Conservation (phyloP, 2,797 vertebrate species). For the Dipus sagitta region DNA sequence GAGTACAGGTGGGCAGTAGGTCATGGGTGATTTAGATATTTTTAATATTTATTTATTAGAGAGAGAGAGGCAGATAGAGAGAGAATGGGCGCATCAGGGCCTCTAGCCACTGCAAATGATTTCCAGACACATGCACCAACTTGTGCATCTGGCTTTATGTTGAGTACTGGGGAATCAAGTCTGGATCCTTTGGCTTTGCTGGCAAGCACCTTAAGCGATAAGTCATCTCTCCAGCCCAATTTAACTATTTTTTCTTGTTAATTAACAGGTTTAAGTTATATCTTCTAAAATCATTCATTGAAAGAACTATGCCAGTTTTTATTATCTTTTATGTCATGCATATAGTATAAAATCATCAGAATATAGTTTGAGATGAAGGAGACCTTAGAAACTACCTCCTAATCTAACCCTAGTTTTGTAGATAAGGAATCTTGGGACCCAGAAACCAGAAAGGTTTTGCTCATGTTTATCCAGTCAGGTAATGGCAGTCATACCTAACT, state of each 20-base stretch:
- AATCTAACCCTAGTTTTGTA: not conserved
- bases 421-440: not conserved
- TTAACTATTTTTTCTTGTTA: not conserved
- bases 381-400: not conserved
- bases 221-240: too few species aligned
- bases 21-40: constrained; percentile 19
- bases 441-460: constrained; percentile 5
- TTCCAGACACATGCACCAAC: too few species aligned
- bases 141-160: too few species aligned
- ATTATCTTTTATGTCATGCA: constrained; percentile 10
- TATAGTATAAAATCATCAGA: constrained; percentile 15
- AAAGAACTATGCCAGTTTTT: constrained; percentile 39
- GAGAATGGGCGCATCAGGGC: too few species aligned
- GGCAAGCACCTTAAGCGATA: too few species aligned
- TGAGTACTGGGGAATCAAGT: too few species aligned
- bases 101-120: too few species aligned
- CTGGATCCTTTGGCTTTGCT: too few species aligned
- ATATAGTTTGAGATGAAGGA: constrained; percentile 1
- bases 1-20: not conserved
- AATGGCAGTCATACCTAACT: too few species aligned
- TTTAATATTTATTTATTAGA: too few species aligned
- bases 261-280: constrained; percentile 27
- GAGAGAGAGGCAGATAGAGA: too few species aligned
- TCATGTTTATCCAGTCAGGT: not conserved
- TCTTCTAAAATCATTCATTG: constrained; percentile 29